Percentiles rank a stretch among this genome's conserved stretches.
Evolutionary conservation across 2,797 vertebrate genomes (phyloP).

Genomic region (Acanthurus lineatus): DNA sequence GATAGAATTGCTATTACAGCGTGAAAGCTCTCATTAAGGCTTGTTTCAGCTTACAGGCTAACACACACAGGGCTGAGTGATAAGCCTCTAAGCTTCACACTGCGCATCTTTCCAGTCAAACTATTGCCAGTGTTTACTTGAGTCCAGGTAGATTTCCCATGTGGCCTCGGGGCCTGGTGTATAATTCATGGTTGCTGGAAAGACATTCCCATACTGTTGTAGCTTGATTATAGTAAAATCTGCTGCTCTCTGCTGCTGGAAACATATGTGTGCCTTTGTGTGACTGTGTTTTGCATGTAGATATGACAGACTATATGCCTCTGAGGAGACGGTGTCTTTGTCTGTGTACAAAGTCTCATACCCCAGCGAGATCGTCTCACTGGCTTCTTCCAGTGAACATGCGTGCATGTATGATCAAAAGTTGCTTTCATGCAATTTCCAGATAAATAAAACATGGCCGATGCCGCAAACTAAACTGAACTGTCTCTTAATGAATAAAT

Average conservation of each 20-base stretch:
- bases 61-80: slow-evolving; percentile 30
- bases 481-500: slow-evolving; percentile 78
- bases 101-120: slow-evolving; percentile 42
- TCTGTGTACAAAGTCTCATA: slow-evolving; percentile 61
- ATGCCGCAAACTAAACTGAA: slow-evolving; percentile 75
- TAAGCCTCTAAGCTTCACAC: slow-evolving; percentile 21
- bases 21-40: slow-evolving; percentile 55
- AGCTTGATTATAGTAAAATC: slow-evolving; percentile 51
- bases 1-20: slow-evolving; percentile 24
- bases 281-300: slow-evolving; percentile 60
- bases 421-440: slow-evolving; percentile 73
- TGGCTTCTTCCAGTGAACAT: slow-evolving; percentile 33
- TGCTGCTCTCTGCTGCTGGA: slow-evolving; percentile 26
- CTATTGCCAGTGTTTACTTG: slow-evolving; percentile 47
- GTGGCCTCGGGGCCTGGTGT: slow-evolving; percentile 25
- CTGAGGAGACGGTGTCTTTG: slow-evolving; percentile 61
- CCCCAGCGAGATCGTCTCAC: slow-evolving; percentile 42
- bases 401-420: slow-evolving; percentile 79
- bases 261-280: slow-evolving; percentile 45
- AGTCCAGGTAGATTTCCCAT: slow-evolving; percentile 67
- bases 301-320: slow-evolving; percentile 56
- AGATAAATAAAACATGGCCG: slow-evolving; percentile 81
- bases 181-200: slow-evolving; percentile 49
- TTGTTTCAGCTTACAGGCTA: slow-evolving; percentile 12
- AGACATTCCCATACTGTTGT: slow-evolving; percentile 41